Base-by-base conservation (phyloP, 2,113 vertebrate species). In the Pardalotus punctatus region DNA sequence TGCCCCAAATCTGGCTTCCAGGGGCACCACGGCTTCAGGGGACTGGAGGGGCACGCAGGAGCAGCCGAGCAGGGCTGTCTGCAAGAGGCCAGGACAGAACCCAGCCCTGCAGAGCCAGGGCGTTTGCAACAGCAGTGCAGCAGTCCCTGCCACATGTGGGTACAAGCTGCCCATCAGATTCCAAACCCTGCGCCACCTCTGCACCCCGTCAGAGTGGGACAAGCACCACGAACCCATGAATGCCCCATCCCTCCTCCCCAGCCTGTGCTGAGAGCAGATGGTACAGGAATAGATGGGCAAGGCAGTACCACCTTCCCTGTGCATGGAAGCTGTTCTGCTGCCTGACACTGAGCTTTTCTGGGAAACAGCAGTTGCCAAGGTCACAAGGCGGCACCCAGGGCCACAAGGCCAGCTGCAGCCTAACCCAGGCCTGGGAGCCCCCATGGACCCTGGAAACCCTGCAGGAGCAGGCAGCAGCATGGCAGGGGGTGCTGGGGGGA, bases 281-380 rank as follows among this genome's bases (percentile, higher is more conserved):
- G 58, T 18, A 14, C 40, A 40, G 31, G 10, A 12, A 16, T 1
- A 73, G 38, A 47, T 10, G 29, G 23, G 7, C 57, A 83, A 61
- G 36, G n/a, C 58, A 72, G 24, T 4, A 5, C 23, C 69, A 31
- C 22, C 17, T 36, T 38, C 60, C 28, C 19, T 8, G 11, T 4
- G 7, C 38, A 6, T 3, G 0, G 20, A 23, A 82, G 33, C 53
- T 21, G 27, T 62, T 72, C n/a, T 53, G 54, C 27, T 81, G 58
- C 40, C 64, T 4, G 1, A 25, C 8, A 1, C 1, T 0, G 1
- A 45, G 4, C 23, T 51, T 50, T 64, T 17, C 50, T 5, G 5
- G 43, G 21, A 69, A 92, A 14, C 0, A 0, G n/a, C n/a, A 62
- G 19, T 28, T 74, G 29, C 45, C 65, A 5, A 4, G 31, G 53